Evolutionary conservation across 1,140 invertebrate species (phyloP).

Genomic region (Monomorium pharaonis): DNA sequence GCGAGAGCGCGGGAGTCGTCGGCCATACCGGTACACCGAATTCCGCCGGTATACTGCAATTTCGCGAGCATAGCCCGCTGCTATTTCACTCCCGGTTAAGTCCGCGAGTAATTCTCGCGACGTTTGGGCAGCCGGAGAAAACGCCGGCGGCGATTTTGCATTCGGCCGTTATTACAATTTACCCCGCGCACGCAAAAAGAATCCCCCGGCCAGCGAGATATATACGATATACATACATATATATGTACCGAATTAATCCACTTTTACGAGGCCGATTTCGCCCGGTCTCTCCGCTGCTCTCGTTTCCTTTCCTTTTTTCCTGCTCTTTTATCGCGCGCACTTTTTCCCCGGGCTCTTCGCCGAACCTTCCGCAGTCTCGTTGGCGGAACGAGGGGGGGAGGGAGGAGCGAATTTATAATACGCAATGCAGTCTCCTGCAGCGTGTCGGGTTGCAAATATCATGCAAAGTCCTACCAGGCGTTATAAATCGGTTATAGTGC

Average conservation of each 20-base stretch:
- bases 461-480: not conserved
- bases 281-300: not conserved
- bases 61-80: slow-evolving; percentile 1
- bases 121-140: slow-evolving; percentile 17
- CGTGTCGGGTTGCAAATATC: slow-evolving; percentile 13
- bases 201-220: not conserved
- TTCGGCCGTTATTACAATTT: slow-evolving; percentile 59
- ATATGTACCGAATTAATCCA: slow-evolving; percentile 55
- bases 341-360: slow-evolving; percentile 3
- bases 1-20: slow-evolving; percentile 37
- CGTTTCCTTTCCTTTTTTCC: no score
- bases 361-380: slow-evolving; percentile 9
- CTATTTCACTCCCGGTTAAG: slow-evolving; percentile 40
- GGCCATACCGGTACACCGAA: not conserved
- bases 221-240: not conserved
- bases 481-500: slow-evolving; percentile 6
- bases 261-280: slow-evolving; percentile 49
- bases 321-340: not conserved
- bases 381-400: not conserved
- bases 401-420: slow-evolving; percentile 39
- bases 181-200: slow-evolving; percentile 39
- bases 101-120: slow-evolving; percentile 53
- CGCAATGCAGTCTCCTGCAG: slow-evolving; percentile 16
- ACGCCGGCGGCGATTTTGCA: slow-evolving; percentile 39
- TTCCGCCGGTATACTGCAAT: slow-evolving; percentile 19